A percentile compares a stretch with the other conserved stretches of the same genome.
Evolutionary conservation across 2,888 invertebrate genomes (phyloP).

Genomic region (Pseudococcus viburni): DNA sequence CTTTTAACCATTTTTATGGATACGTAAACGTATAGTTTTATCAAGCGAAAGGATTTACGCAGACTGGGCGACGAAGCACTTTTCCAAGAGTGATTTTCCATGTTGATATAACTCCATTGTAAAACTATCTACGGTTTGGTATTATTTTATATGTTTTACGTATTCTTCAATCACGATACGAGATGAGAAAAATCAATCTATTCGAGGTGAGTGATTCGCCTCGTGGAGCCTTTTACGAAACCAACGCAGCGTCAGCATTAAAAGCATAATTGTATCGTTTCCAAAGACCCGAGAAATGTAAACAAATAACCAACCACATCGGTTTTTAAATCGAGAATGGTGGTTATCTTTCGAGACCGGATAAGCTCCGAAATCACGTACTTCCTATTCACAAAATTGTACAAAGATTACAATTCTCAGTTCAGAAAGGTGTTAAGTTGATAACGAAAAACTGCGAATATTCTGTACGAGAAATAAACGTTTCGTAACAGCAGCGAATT

Average conservation of each 20-base stretch:
- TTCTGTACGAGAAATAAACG: neutral
- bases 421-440: no score
- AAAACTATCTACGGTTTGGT: no score
- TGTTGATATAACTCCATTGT: neutral
- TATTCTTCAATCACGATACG: no score
- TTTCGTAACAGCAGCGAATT: neutral
- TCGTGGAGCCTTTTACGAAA: no score
- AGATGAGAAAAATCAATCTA: no score
- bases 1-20: neutral
- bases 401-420: neutral
- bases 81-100: constrained; percentile 23
- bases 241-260: no score
- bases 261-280: neutral
- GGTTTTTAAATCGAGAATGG: neutral
- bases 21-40: neutral
- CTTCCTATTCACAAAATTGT: neutral
- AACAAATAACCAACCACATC: neutral
- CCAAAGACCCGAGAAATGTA: neutral
- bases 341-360: neutral
- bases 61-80: neutral
- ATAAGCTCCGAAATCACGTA: neutral
- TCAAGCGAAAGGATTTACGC: neutral
- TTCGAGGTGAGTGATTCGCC: no score
- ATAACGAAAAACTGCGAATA: neutral
- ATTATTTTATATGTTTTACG: no score